These are phyloP conservation scores for Callospermophilus lateralis DNA, from an alignment of 2,113 vertebrate genomes.

Conservation along the genomic window DNA sequence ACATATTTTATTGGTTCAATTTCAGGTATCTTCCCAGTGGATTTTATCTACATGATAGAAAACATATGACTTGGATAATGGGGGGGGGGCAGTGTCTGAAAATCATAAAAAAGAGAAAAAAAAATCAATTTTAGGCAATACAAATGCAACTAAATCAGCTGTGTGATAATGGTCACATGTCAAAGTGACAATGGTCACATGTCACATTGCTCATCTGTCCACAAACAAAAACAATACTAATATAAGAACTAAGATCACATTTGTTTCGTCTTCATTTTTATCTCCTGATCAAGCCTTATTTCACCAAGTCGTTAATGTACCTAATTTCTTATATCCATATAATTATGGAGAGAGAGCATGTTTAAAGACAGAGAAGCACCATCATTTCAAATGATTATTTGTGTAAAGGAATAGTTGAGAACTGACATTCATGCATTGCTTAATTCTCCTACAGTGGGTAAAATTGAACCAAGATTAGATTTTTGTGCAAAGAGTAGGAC, in stretches of 20 bases:
- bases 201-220: not conserved
- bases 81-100: not conserved
- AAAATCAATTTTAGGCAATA: not conserved
- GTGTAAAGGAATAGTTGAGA: not conserved
- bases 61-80: not conserved
- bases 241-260: not conserved
- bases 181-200: not conserved
- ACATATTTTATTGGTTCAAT: constrained; percentile 27
- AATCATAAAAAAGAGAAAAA: not conserved
- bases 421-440: not conserved
- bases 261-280: constrained; percentile 26
- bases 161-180: not conserved
- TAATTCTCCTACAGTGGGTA: not conserved
- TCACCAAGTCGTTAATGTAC: not conserved
- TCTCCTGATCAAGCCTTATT: constrained; percentile 15
- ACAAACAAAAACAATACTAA: not conserved
- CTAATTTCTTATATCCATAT: not conserved
- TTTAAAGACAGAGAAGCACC: not conserved
- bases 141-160: not conserved
- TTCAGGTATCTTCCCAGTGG: not conserved
- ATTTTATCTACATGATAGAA: not conserved
- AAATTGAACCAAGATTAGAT: constrained; percentile 42
- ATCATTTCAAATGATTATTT: constrained; percentile 10
- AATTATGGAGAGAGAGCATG: not conserved
- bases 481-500: not conserved